Evolutionary conservation across 2,888 invertebrate species (phyloP), one percentile per base, ranked within the genome.

Genomic region (Polia nebulosa): DNA sequence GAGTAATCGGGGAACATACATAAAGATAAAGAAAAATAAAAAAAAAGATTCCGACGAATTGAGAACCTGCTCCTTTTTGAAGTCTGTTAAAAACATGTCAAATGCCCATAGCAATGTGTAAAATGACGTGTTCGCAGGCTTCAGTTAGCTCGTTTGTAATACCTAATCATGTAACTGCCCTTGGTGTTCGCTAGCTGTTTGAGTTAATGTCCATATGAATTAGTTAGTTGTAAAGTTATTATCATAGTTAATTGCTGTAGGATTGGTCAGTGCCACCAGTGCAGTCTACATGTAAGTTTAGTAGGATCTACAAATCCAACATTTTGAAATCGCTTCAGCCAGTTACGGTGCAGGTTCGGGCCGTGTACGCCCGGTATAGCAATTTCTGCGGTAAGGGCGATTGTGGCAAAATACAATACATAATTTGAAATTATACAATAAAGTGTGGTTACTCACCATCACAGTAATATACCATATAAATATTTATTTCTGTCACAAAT

Each of bases 81-180:
- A n/a, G n/a, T n/a, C n/a, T n/a, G n/a, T n/a, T n/a, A n/a, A 27
- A 20, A 34, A 3, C 20, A 36, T 53, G 11, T 45, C n/a, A 6
- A 15, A 25, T 25, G 36, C 17, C 22, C 17, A 9, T 3, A 27
- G 9, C 4, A 32, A 4, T 34, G 9, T 47, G 22, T 74, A 41
- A 20, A 69, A n/a, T 74, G 22, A 44, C 41, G 39, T 45, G 5
- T 58, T 53, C 9, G 15, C 49, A 56, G 51, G 58, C 59, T 51
- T 62, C 44, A 27, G 61, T 69, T 74, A 53, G 25, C 62, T 75
- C 39, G 20, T 56, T 64, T 20, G 32, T 29, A 34, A 56, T 69
- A n/a, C n/a, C n/a, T n/a, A 44, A 74, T 56, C 49, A 51, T 73
- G 34, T 60, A 45, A 53, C 39, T 70, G 75, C 59, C 70, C 74